Evolutionary conservation across 2,113 vertebrate genomes (phyloP).

Genomic region (Grammomys dolichurus): DNA sequence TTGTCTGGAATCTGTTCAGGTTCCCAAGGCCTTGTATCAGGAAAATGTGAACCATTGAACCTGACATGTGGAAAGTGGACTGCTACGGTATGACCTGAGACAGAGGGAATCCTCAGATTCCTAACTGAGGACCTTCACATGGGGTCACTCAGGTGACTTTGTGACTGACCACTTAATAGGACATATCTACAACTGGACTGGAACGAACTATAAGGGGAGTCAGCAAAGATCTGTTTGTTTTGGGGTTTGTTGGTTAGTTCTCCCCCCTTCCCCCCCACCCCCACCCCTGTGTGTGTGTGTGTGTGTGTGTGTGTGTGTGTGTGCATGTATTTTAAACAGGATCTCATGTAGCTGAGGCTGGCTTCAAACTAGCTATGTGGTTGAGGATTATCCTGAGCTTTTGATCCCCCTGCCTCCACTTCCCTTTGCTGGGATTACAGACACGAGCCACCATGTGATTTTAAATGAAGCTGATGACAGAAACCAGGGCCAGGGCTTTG

Average conservation of each 20-base stretch:
- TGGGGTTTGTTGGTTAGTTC: not conserved
- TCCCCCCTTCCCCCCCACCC: too few relatives aligned
- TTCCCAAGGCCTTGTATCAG: constrained; percentile 69
- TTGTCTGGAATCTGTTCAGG: constrained; percentile 47
- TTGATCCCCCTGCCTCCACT: not conserved
- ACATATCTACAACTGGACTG: not conserved
- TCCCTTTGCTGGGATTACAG: not conserved
- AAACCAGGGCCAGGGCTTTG: not conserved
- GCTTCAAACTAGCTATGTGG: not conserved
- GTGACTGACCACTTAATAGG: not conserved
- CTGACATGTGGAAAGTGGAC: constrained; percentile 53
- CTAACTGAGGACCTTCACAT: not conserved
- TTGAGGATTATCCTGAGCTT: not conserved
- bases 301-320: too few relatives aligned
- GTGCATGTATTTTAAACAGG: too few relatives aligned
- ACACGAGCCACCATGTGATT: not conserved
- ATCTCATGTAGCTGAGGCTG: not conserved
- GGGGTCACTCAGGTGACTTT: not conserved
- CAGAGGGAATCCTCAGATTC: not conserved
- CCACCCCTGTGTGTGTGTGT: too few relatives aligned
- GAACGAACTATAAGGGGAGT: not conserved
- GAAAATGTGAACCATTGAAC: constrained; percentile 64
- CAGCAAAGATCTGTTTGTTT: not conserved
- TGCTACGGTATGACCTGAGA: constrained; percentile 7
- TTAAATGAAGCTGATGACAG: not conserved